Percentiles rank a stretch among this genome's conserved stretches.
These are phyloP conservation scores for Caenorhabditis imperialis DNA, from an alignment of 2,888 invertebrate genomes.

Conservation along the genomic window DNA sequence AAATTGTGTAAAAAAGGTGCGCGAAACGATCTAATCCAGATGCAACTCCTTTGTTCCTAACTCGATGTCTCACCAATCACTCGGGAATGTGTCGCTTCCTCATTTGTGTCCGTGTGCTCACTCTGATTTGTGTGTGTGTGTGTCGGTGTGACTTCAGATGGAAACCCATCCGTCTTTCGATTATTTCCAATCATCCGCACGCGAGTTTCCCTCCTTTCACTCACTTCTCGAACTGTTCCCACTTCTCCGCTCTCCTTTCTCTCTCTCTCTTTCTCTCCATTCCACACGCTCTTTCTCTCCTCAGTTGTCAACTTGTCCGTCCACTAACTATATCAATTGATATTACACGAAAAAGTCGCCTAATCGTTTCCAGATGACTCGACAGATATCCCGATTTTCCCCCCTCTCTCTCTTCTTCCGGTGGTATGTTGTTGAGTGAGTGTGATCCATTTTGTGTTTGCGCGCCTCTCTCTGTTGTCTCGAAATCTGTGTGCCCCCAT, in stretches of 20 bases:
- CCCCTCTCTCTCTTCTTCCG: constrained; percentile 3
- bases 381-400: constrained; percentile 20
- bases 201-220: constrained; percentile 16
- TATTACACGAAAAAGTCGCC: too few species aligned
- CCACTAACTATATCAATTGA: too few species aligned
- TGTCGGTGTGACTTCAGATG: too few species aligned
- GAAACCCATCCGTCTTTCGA: too few species aligned
- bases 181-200: constrained; percentile 32
- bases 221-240: constrained; percentile 23
- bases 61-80: too few species aligned
- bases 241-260: constrained; percentile 13
- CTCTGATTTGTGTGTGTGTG: not conserved
- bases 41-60: too few species aligned
- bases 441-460: constrained; percentile 23
- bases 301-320: too few species aligned
- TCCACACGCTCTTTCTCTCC: not conserved
- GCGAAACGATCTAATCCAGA: too few species aligned
- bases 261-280: constrained; percentile 9
- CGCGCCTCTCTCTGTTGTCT: constrained; percentile 20
- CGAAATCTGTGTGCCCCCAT: constrained; percentile 15
- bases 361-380: constrained; percentile 34
- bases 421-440: constrained; percentile 53
- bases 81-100: constrained; percentile 4
- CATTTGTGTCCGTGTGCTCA: not conserved
- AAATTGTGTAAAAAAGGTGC: not conserved